Base-by-base conservation (phyloP, 2,797 vertebrate species). In the Jordanella pulchra region DNA sequence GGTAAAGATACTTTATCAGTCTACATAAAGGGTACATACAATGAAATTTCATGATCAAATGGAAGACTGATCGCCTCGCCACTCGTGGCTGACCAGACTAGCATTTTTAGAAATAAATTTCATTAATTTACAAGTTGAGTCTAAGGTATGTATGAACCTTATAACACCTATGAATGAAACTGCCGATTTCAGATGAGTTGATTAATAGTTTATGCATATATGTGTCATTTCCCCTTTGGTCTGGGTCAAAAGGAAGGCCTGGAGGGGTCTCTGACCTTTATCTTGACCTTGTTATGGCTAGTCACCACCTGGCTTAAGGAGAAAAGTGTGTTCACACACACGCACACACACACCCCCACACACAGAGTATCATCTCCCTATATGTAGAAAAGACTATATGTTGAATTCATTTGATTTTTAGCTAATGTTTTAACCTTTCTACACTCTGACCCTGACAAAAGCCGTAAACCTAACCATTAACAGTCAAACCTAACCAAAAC, bases 261-360 rank as follows among this genome's bases (percentile, higher is more conserved):
- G 15, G 73, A 64, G 51, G 82, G 84, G 73, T 80, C 87, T 70
- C 70, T 86, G 90, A 90, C 90, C 90, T 87, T 87, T 83, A 60
- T 71, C 58, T 65, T 89, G 89, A 92, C 91, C 90, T 91, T 90
- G 86, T 73, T 77, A 84, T 87, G 90, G 92, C 91, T 92, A 88
- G 88, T 87, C 88, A 83, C 91, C 92, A 92, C 86, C 90, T 93
- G 93, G 89, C 89, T 84, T 80, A 65, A 28, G 83, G 71, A 83
- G 72, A 69, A 84, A 80, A 78, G 76, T 79, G 79, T 71, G 58
- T 50, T 79, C 80, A 67, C 76, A 73, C 81, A 80, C 76, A 61
- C 58, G 78, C 79, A 67, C 75, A 72, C 83, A 81, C 76, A 60
- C 45, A 66, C 5, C 13, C 65, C 15, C 23, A 27, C 50, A 68